Evolutionary conservation across 2,797 vertebrate genomes (phyloP), one percentile per base, ranked within the genome.

Genomic region (Lophotriccus pileatus): DNA sequence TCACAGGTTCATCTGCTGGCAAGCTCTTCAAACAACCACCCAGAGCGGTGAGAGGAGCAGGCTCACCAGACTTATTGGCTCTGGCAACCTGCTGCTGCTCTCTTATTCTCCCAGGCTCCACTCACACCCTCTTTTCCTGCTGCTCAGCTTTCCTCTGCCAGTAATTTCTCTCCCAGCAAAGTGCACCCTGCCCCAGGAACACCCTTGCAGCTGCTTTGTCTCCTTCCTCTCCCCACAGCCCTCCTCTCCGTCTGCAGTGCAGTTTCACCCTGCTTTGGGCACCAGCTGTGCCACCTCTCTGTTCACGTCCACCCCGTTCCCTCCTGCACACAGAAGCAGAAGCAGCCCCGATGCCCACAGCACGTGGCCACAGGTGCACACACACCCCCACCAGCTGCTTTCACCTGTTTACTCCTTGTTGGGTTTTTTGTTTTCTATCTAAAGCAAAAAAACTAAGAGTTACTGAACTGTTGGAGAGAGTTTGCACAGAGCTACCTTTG

Each of bases 121-220:
- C 64, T 83, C 24, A 37, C 30, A 56, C 74, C 14, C 20, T 66
- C 69, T 60, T n/a, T 67, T 73, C 81, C 79, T 3, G 14, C 58
- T 89, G 90, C 88, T 90, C 27, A 1, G 73, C 24, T 70, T 62
- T 84, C 55, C 59, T 77, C 50, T 0, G 0, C 39, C 3, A 12
- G 43, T 36, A 28, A 83, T 60, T 91, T 75, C 74, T 91, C 76
- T 66, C 46, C 22, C 30, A 63, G 83, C 0, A 0, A 77, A 32
- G 50, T 20, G 81, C 50, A 90, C 60, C n/a, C 69, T 94, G 88
- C 76, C 88, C 53, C 55, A 77, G 89, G 64, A 96, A 95, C 96
- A 91, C 96, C 91, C 68, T 62, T 91, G 67, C 95, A 95, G 94
- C 94, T 96, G 95, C 78, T 70, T 67, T 64, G 46, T 47, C 78